Evolutionary conservation across 2,113 vertebrate genomes (phyloP).

Genomic region (Casuarius casuarius): DNA sequence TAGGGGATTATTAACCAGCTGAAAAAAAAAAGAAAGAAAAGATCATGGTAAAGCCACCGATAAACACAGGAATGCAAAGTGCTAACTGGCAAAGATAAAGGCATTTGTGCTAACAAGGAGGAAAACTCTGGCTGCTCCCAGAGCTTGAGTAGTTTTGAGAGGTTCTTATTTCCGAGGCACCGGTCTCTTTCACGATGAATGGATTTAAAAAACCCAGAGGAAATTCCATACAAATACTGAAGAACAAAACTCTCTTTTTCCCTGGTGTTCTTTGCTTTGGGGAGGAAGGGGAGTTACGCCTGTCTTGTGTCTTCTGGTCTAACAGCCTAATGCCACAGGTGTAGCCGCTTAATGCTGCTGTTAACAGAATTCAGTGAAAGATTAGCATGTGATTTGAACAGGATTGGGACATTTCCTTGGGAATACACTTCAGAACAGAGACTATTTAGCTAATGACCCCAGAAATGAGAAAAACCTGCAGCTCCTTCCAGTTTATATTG

Average conservation of each 20-base stretch:
- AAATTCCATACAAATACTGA: neutral
- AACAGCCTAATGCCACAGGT: neutral
- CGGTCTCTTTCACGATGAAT: neutral
- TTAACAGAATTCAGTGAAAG: neutral
- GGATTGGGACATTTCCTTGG: neutral
- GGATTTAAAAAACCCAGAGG: neutral
- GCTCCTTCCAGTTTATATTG: neutral
- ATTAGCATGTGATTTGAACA: neutral
- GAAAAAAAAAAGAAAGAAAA: constrained; percentile 69
- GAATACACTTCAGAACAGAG: neutral
- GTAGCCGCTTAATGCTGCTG: neutral
- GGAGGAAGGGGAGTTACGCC: neutral
- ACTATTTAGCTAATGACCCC: neutral
- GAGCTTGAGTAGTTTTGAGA: neutral
- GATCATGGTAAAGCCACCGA: constrained; percentile 38
- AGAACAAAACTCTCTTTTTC: neutral
- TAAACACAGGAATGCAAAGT: neutral
- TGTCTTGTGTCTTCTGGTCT: neutral
- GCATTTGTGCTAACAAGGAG: neutral
- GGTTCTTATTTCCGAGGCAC: neutral
- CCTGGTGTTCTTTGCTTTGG: neutral
- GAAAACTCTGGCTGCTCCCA: neutral
- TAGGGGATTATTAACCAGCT: constrained; percentile 94
- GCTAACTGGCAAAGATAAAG: neutral
- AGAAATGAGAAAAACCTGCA: neutral